Conservation (phyloP, 2,888 invertebrate genomes). For the Venustoraphidia nigricollis region DNA sequence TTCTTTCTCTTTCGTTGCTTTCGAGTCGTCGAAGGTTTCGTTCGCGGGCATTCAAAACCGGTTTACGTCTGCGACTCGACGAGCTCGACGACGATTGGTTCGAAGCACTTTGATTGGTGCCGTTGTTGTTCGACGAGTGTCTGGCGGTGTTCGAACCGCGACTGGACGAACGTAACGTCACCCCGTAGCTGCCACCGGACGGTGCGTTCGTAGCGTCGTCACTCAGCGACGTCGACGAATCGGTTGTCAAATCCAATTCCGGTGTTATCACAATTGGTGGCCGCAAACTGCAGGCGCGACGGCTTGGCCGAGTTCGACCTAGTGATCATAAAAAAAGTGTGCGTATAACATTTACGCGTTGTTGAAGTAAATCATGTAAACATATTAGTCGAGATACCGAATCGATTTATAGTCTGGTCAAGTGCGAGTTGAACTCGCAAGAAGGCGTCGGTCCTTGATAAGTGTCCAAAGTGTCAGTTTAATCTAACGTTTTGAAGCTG, state of each 20-base stretch:
- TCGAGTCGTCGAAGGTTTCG: slow-evolving; percentile 73
- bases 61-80: slow-evolving; percentile 45
- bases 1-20: slow-evolving; percentile 80
- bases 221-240: slow-evolving; percentile 3
- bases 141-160: neutral
- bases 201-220: neutral
- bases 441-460: no score
- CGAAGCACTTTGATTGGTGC: neutral
- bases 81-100: neutral
- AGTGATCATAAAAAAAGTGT: neutral
- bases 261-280: neutral
- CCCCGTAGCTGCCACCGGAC: neutral
- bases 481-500: no score
- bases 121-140: neutral
- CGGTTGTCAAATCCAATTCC: slow-evolving; percentile 1
- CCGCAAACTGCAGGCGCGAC: neutral
- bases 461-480: no score
- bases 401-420: no score
- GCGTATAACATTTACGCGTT: no score
- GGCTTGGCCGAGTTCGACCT: neutral
- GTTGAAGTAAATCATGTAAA: no score
- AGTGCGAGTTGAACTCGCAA: no score
- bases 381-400: no score
- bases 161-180: neutral
- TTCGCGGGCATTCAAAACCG: slow-evolving; percentile 67